phyloP scores from a whole-genome alignment of 2,888 invertebrate genomes.

The Falcaria lacertinaria region DNA sequence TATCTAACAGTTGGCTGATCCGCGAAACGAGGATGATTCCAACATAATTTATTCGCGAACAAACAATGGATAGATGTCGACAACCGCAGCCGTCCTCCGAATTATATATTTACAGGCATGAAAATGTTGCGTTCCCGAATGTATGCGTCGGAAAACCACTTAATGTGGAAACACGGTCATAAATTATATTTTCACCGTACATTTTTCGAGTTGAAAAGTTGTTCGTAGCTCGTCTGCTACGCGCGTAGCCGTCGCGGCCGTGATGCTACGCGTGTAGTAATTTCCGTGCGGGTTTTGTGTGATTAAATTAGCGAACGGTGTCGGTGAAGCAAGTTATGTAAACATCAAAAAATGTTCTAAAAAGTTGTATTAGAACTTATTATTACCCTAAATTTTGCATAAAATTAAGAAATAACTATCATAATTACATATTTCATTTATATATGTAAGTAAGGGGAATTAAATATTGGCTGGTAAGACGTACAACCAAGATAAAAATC shows the following conservation, averaged over 20 bases:
- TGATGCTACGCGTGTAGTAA: neutral
- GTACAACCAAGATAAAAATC: no score
- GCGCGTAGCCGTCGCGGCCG: neutral
- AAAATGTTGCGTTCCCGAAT: neutral
- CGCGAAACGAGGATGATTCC: neutral
- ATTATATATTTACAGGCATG: slow-evolving; percentile 10
- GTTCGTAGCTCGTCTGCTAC: neutral
- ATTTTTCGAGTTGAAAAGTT: neutral
- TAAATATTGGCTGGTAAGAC: no score
- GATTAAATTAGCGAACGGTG: no score
- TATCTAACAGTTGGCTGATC: neutral
- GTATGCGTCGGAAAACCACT: neutral
- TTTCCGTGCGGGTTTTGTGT: no score
- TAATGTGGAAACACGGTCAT: neutral
- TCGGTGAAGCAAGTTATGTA: no score
- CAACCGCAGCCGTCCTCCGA: slow-evolving; percentile 15
- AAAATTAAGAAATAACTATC: no score
- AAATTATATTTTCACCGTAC: neutral
- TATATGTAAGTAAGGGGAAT: no score
- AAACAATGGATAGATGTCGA: slow-evolving; percentile 14
- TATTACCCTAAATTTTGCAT: no score
- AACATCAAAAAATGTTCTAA: no score
- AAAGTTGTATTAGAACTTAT: no score
- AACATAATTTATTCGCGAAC: slow-evolving; percentile 6
- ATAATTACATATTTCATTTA: no score